Evolutionary conservation across 2,888 invertebrate genomes (phyloP).

Genomic region (Papilio protenor): DNA sequence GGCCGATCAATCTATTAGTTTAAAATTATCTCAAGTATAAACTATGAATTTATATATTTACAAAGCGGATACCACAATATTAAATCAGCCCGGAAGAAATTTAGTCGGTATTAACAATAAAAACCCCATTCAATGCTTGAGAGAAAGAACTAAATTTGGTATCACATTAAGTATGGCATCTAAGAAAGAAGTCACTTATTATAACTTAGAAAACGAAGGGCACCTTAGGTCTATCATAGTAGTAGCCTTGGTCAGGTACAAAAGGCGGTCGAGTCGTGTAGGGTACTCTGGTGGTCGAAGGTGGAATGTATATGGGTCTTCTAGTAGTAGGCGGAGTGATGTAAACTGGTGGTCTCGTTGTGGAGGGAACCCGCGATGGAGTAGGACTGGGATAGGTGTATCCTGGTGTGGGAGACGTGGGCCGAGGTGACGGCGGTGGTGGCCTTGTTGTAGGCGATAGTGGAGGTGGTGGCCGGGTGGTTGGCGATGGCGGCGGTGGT

Average conservation of each 20-base stretch:
- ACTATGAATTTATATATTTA: conserved; percentile 29
- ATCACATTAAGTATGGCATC: conserved; percentile 74
- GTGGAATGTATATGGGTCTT: conserved; percentile 52
- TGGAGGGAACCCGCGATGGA: conserved; percentile 51
- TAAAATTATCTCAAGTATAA: background rate
- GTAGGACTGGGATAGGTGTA: conserved; percentile 45
- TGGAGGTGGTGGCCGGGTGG: conserved; percentile 46
- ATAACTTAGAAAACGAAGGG: conserved; percentile 74
- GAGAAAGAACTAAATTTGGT: conserved; percentile 65
- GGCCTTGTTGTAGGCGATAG: conserved; percentile 47
- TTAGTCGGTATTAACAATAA: conserved; percentile 29
- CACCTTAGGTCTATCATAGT: conserved; percentile 75
- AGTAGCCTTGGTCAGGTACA: conserved; percentile 73
- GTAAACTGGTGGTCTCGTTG: conserved; percentile 49
- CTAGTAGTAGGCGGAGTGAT: conserved; percentile 56
- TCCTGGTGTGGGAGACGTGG: conserved; percentile 46
- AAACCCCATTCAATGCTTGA: conserved; percentile 43
- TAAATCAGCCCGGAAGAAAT: conserved; percentile 28
- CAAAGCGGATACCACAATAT: conserved; percentile 5
- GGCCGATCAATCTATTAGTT: conserved; percentile 11
- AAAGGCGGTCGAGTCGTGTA: conserved; percentile 70
- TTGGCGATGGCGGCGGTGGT: conserved; percentile 45
- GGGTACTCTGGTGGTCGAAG: conserved; percentile 46
- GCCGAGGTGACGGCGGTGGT: conserved; percentile 44
- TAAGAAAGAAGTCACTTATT: conserved; percentile 47